Evolutionary conservation across 2,113 vertebrate species (phyloP).

Genomic region (Perca schrenkii): DNA sequence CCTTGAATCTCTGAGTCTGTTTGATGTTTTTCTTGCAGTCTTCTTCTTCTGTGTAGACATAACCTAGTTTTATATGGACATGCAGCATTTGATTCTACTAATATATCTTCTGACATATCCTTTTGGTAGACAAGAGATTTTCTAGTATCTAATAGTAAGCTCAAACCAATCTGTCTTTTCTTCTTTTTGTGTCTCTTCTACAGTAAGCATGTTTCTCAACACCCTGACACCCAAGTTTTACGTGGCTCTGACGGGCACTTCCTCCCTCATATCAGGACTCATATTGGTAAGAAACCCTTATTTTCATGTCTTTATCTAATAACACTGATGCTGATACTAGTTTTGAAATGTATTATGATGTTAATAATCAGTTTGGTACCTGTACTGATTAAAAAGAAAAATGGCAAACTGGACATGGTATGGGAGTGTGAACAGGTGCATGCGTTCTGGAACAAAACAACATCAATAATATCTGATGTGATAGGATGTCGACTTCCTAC

Average conservation of each 20-base stretch:
- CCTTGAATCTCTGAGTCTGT: slow-evolving; percentile 13
- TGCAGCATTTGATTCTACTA: slow-evolving; percentile 27
- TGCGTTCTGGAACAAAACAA: too few species aligned
- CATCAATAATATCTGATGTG: too few species aligned
- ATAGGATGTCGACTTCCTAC: too few species aligned
- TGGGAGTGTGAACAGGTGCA: too few species aligned
- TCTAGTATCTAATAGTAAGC: not conserved
- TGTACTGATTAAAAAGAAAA: not conserved
- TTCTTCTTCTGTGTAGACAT: slow-evolving; percentile 22
- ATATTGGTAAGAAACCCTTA: slow-evolving; percentile 91
- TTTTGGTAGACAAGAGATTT: not conserved
- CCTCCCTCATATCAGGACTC: slow-evolving; percentile 98
- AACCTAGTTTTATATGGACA: slow-evolving; percentile 17
- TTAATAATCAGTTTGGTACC: not conserved
- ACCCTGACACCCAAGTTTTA: slow-evolving; percentile 99
- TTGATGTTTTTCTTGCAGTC: slow-evolving; percentile 27
- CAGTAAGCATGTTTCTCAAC: slow-evolving; percentile 99
- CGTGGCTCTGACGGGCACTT: slow-evolving; percentile 97
- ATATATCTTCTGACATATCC: not conserved
- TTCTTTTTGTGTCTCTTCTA: slow-evolving; percentile 71
- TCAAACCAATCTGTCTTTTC: slow-evolving; percentile 19
- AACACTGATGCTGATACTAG: not conserved
- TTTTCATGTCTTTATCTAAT: not conserved
- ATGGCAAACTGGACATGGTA: too few species aligned
- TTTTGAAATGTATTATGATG: not conserved